Evolutionary conservation across 1,140 invertebrate genomes (phyloP).

Genomic region (Leptestheria dahalacensis): DNA sequence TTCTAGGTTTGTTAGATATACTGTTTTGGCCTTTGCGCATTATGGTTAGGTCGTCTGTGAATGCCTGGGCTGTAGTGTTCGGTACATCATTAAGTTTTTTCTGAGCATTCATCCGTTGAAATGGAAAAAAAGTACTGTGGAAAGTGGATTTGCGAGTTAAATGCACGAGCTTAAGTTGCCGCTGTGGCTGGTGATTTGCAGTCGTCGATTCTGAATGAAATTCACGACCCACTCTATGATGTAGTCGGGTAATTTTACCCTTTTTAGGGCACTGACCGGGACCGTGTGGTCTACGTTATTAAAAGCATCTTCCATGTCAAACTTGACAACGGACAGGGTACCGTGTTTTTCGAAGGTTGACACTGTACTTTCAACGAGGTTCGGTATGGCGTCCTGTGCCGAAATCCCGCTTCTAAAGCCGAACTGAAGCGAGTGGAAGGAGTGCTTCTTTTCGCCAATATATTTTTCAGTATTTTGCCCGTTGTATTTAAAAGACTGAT

Average conservation of each 20-base stretch:
- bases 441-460: background rate
- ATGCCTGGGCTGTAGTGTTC: background rate
- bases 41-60: background rate
- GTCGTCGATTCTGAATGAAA: background rate
- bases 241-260: background rate
- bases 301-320: background rate
- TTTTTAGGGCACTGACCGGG: background rate
- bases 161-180: background rate
- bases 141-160: background rate
- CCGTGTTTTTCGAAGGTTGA: background rate
- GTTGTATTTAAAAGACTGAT: background rate
- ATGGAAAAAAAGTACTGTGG: background rate
- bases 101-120: background rate
- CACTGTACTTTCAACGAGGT: background rate
- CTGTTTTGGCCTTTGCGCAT: background rate
- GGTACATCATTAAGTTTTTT: background rate
- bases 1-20: background rate
- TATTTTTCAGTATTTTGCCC: slow-evolving; percentile 5
- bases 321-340: background rate
- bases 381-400: background rate
- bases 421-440: background rate
- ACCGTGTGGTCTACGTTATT: background rate
- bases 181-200: background rate
- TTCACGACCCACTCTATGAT: background rate
- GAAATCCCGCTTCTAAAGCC: background rate